Percentiles rank a stretch among this genome's conserved stretches.
These are phyloP conservation scores for Azemiops feae DNA, from an alignment of 2,113 vertebrate genomes.

Conservation along the genomic window DNA sequence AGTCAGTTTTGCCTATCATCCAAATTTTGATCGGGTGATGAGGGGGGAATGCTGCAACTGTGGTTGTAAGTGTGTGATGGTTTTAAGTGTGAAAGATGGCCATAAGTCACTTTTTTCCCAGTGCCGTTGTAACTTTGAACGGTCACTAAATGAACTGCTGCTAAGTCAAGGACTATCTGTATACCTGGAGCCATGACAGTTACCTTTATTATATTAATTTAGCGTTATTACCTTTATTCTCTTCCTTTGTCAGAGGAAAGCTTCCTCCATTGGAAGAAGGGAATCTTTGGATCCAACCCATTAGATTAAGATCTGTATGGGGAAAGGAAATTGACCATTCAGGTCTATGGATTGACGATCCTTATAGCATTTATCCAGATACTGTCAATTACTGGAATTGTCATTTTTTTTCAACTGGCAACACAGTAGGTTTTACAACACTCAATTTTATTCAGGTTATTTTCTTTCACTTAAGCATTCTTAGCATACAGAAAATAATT, in stretches of 20 bases:
- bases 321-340: slow-evolving; percentile 19
- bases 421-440: neutral
- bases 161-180: neutral
- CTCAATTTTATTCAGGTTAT: neutral
- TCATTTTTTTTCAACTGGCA: neutral
- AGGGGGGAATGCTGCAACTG: neutral
- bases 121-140: neutral
- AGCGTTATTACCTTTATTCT: slow-evolving; percentile 26
- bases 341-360: neutral
- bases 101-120: neutral
- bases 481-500: neutral
- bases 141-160: neutral
- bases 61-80: neutral
- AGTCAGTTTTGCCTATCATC: neutral
- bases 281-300: slow-evolving; percentile 28
- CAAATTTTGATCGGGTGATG: neutral
- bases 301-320: slow-evolving; percentile 31
- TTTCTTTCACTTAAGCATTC: neutral
- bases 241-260: slow-evolving; percentile 30
- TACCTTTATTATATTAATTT: slow-evolving; percentile 11
- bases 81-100: neutral
- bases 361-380: neutral
- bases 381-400: neutral
- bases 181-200: neutral
- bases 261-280: slow-evolving; percentile 25